These are phyloP conservation scores for Boleophthalmus pectinirostris DNA, from an alignment of 2,113 vertebrate genomes.

Conservation along the genomic window DNA sequence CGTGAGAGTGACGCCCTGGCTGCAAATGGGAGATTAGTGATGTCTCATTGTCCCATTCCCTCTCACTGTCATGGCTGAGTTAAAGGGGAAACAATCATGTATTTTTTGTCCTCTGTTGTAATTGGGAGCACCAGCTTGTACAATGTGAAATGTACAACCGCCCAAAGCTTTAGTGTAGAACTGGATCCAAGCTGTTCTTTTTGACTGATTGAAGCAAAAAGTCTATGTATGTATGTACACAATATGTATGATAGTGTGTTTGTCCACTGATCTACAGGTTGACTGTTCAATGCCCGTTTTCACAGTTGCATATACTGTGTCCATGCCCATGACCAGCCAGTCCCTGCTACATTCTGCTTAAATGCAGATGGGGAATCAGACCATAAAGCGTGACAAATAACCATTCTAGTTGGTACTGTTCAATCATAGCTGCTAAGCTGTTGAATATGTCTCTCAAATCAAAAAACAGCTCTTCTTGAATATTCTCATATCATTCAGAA, in stretches of 20 bases:
- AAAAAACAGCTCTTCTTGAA: no score
- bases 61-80: conserved; percentile 15
- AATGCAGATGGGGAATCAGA: no score
- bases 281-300: no score
- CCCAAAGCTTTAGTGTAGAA: background rate
- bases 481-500: no score
- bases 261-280: background rate
- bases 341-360: no score
- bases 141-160: background rate
- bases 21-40: conserved; percentile 43
- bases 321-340: no score
- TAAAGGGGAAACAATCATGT: conserved; percentile 13
- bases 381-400: no score
- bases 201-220: background rate
- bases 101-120: conserved; percentile 5
- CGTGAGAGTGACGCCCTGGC: conserved; percentile 37
- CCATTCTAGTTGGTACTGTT: no score
- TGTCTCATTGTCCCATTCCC: conserved; percentile 12
- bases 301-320: no score
- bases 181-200: background rate
- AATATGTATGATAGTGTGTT: background rate
- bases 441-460: no score
- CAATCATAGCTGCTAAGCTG: no score
- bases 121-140: background rate
- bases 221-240: background rate